Percentiles rank a stretch among this genome's conserved stretches.
Conservation (phyloP, 2,113 vertebrate genomes). For the Heterotis niloticus region DNA sequence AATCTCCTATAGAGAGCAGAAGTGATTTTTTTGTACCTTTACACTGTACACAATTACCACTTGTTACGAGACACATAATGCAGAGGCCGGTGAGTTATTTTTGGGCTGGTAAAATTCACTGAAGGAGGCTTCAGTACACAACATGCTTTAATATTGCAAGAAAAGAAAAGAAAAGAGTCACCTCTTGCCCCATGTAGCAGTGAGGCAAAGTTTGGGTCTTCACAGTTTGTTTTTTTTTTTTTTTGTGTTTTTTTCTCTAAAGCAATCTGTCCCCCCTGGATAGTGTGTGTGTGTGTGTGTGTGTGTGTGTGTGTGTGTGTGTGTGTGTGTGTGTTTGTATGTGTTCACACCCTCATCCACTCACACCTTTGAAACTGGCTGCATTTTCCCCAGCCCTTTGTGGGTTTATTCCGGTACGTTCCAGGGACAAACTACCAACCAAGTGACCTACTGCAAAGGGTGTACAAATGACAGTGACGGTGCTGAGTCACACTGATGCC, state of each 20-base stretch:
- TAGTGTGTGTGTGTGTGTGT: not conserved
- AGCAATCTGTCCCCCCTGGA: constrained; percentile 27
- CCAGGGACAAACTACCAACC: not conserved
- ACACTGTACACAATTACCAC: constrained; percentile 38
- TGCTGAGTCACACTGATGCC: not conserved
- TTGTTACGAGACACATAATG: constrained; percentile 39
- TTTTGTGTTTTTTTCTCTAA: constrained; percentile 27
- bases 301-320: too few relatives aligned
- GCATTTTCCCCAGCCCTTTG: not conserved
- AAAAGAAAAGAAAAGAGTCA: not conserved
- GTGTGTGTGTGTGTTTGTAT: not conserved
- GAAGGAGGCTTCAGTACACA: constrained; percentile 12
- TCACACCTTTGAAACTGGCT: constrained; percentile 6
- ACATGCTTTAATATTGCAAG: not conserved
- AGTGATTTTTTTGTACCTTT: constrained; percentile 24
- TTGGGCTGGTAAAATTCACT: constrained; percentile 12
- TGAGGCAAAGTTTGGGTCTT: constrained; percentile 36
- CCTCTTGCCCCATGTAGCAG: constrained; percentile 32
- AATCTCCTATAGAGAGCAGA: not conserved
- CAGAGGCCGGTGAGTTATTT: constrained; percentile 18
- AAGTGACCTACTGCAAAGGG: not conserved
- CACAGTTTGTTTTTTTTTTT: constrained; percentile 22
- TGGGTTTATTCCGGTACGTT: not conserved
- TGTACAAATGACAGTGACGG: not conserved
- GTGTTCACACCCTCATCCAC: constrained; percentile 20